phyloP scores from a whole-genome alignment of 2,888 invertebrate species.

The Teinopalpus imperialis region DNA sequence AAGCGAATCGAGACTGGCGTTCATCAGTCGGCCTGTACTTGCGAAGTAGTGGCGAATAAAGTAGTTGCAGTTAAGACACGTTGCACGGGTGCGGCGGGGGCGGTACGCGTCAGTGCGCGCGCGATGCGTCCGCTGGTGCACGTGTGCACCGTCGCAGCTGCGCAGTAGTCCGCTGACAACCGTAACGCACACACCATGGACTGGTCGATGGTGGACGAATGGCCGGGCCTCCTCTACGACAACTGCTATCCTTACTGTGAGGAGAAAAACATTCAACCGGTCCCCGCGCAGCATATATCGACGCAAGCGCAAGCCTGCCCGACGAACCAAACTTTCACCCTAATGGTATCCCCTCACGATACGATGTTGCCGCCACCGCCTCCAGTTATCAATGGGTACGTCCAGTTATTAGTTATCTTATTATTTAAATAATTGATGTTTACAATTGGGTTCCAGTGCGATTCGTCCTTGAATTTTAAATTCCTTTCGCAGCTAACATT shows the following conservation, averaged over 20 bases:
- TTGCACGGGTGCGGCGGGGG: conserved; percentile 51
- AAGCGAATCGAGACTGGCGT: conserved; percentile 1
- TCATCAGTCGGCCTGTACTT: conserved; percentile 7
- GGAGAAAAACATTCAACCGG: conserved; percentile 29
- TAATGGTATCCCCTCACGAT: conserved; percentile 30
- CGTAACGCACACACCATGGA: conserved; percentile 25
- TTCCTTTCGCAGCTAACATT: neutral
- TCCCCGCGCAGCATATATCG: conserved; percentile 28
- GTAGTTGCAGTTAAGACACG: conserved; percentile 69
- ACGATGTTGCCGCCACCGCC: conserved; percentile 29
- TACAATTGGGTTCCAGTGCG: neutral
- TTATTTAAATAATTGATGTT: too few relatives aligned
- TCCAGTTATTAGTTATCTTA: neutral
- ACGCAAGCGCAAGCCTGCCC: conserved; percentile 34
- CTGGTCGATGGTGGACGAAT: conserved; percentile 1
- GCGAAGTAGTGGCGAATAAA: conserved; percentile 43
- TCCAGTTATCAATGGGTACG: conserved; percentile 30
- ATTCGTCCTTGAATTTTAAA: conserved; percentile 12
- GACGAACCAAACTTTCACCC: conserved; percentile 29
- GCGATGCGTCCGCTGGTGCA: conserved; percentile 58
- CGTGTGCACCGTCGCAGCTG: conserved; percentile 45
- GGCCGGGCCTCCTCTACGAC: conserved; percentile 32
- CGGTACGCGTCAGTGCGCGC: conserved; percentile 55
- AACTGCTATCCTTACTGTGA: conserved; percentile 39
- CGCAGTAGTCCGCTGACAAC: conserved; percentile 41